A percentile compares a stretch with the other conserved stretches of the same genome.
Evolutionary conservation across 2,888 invertebrate genomes (phyloP).

Genomic region (Caenorhabditis sp.): DNA sequence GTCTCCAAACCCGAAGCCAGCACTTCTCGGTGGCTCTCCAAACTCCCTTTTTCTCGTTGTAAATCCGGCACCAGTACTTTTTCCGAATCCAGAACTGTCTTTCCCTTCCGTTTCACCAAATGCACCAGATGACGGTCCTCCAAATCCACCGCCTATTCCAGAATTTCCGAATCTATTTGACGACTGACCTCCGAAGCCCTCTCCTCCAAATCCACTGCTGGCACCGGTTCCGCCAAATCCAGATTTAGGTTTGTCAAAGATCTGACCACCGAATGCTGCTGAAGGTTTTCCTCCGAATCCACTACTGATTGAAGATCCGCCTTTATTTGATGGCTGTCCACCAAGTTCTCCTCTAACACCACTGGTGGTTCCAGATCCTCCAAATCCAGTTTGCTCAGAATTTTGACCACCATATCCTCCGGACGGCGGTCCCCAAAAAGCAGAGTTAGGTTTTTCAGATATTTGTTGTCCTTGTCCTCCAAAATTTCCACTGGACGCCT

Average conservation of each 20-base stretch:
- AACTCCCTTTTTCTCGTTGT: background rate
- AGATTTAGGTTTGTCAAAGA: background rate
- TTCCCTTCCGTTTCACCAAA: slow-evolving; percentile 8
- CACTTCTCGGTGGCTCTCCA: background rate
- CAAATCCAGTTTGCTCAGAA: background rate
- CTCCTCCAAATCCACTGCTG: background rate
- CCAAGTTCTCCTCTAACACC: background rate
- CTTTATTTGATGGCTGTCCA: too few relatives aligned
- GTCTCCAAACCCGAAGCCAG: background rate
- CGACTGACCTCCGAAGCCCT: background rate
- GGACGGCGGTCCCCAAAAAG: background rate
- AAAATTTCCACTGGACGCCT: background rate
- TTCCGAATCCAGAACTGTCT: slow-evolving; percentile 6
- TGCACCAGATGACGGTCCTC: slow-evolving; percentile 1
- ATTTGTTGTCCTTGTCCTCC: too few relatives aligned
- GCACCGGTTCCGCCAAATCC: background rate
- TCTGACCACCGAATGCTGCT: too few relatives aligned
- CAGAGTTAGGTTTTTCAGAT: background rate
- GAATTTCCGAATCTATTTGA: slow-evolving; percentile 7
- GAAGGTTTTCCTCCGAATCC: background rate
- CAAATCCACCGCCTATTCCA: slow-evolving; percentile 1
- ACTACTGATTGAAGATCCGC: background rate
- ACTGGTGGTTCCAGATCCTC: background rate
- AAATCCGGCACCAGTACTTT: background rate
- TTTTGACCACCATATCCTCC: background rate